A percentile compares a stretch with the other conserved stretches of the same genome.
These are phyloP conservation scores for Callorhinus ursinus DNA, from an alignment of 2,113 vertebrate genomes.

Conservation along the genomic window DNA sequence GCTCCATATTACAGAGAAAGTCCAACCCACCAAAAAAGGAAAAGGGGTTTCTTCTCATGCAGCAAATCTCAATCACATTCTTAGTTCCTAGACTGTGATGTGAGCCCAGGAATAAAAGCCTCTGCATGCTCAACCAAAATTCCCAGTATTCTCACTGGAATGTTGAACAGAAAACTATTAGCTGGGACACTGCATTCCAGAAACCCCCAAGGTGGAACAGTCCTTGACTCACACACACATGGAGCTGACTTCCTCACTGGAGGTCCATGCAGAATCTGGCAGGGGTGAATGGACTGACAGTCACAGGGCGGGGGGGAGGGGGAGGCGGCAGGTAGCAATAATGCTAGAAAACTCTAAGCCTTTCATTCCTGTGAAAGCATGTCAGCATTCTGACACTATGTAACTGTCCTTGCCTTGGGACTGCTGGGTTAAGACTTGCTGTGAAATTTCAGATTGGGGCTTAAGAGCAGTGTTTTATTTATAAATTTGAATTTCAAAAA, in stretches of 20 bases:
- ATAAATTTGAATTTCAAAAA: not conserved
- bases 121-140: fast-evolving
- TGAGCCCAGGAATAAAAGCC: not conserved
- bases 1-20: not conserved
- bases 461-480: not conserved
- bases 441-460: not conserved
- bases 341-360: not conserved
- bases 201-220: too few species aligned
- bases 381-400: not conserved
- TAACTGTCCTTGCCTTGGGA: not conserved
- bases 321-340: not conserved
- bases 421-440: not conserved
- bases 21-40: not conserved
- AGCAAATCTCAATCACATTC: not conserved
- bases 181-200: not conserved
- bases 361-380: not conserved
- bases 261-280: not conserved
- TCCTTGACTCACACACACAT: fast-evolving
- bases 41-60: not conserved
- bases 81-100: not conserved
- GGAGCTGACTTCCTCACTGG: not conserved
- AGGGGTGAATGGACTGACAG: not conserved
- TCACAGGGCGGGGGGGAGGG: not conserved
- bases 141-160: not conserved
- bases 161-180: not conserved